These are phyloP conservation scores for Helicoverpa zea DNA, from an alignment of 1,140 invertebrate species.

Conservation along the genomic window DNA sequence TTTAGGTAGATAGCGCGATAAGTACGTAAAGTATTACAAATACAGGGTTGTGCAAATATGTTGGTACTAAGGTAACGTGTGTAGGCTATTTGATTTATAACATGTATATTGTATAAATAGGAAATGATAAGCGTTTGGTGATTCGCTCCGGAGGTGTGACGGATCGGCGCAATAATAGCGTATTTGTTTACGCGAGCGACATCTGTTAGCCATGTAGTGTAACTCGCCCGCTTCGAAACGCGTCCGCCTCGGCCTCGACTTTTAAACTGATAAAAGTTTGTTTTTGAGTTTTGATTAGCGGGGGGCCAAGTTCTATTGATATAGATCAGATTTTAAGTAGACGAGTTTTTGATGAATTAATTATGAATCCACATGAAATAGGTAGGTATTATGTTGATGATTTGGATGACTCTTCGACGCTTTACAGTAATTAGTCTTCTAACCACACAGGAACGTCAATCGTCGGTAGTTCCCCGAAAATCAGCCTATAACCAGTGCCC, in stretches of 20 bases:
- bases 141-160: slow-evolving; percentile 37
- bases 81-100: slow-evolving; percentile 33
- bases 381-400: background rate
- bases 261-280: background rate
- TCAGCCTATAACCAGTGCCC: background rate
- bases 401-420: background rate
- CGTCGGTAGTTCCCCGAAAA: slow-evolving; percentile 16
- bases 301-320: background rate
- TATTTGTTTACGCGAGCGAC: slow-evolving; percentile 50
- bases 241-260: background rate
- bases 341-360: background rate
- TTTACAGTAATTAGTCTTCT: background rate
- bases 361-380: background rate
- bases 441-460: background rate
- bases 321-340: background rate
- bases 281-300: background rate
- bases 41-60: slow-evolving; percentile 14
- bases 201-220: slow-evolving; percentile 45
- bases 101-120: slow-evolving; percentile 24
- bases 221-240: background rate
- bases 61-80: background rate
- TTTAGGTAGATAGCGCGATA: slow-evolving; percentile 19
- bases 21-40: background rate
- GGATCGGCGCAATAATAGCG: slow-evolving; percentile 46
- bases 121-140: slow-evolving; percentile 32